These are phyloP conservation scores for Nysson spinosus DNA, from an alignment of 2,888 invertebrate species.

Conservation along the genomic window DNA sequence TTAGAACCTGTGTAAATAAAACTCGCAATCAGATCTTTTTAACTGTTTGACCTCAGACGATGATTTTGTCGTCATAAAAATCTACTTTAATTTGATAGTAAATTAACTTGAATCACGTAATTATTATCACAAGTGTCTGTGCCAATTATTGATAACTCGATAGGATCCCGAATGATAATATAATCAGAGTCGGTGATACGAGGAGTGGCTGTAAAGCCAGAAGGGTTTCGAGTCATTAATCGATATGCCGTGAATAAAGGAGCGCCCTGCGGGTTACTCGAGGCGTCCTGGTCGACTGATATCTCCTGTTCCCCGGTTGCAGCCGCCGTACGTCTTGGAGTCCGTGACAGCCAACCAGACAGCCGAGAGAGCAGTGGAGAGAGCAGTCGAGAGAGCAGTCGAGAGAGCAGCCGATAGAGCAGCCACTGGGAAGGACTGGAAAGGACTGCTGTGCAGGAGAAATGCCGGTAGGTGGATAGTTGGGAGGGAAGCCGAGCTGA, in stretches of 20 bases:
- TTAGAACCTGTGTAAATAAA: too few species aligned
- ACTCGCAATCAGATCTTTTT: too few species aligned
- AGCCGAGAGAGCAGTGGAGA: constrained; percentile 26
- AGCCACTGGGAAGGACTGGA: constrained; percentile 26
- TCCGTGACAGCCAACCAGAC: constrained; percentile 67
- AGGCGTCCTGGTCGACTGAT: constrained; percentile 55
- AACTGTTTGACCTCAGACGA: too few species aligned
- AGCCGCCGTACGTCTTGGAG: constrained; percentile 68
- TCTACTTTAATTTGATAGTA: too few species aligned
- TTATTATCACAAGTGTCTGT: too few species aligned
- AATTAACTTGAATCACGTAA: too few species aligned
- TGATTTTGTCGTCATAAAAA: too few species aligned
- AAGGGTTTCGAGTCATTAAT: constrained; percentile 65
- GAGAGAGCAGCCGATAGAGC: constrained; percentile 39
- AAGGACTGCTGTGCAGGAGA: too few species aligned
- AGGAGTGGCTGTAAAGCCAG: constrained; percentile 21
- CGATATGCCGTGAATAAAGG: constrained; percentile 66
- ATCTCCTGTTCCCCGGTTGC: constrained; percentile 59
- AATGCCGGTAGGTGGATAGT: constrained; percentile 23
- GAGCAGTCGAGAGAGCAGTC: constrained; percentile 31
- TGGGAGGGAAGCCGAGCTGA: constrained; percentile 46
- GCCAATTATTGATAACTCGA: too few species aligned
- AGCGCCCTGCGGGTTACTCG: constrained; percentile 62
- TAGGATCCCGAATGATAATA: too few species aligned
- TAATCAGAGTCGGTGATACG: too few species aligned